Base-by-base conservation (phyloP, 2,113 vertebrate species). In the Anolis carolinensis region DNA sequence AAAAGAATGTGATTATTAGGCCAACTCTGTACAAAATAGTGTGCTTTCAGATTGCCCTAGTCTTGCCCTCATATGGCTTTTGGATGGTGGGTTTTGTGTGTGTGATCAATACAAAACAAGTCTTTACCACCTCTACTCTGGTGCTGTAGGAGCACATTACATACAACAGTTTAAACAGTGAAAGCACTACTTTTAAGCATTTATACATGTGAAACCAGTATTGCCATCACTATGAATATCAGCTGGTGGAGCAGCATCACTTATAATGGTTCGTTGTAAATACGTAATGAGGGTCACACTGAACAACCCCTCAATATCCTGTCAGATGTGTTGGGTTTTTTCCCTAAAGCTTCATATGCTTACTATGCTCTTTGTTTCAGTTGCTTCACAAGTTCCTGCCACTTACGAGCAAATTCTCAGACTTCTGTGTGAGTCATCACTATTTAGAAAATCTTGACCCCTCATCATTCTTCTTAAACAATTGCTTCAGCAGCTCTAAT, bases 341-440 rank as follows among this genome's bases (percentile, higher is more conserved):
- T 7, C 21, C n/a, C 44, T 8, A 70, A 16, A 44, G 63, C 23
- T 52, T 78, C 79, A 75, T 13, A 11, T 27, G 65, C 72, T 86
- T 86, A 81, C 71, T 75, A 75, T 39, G 67, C 39, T 67, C 39
- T 67, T 81, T 67, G 39, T 39, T 27, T 67, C 23, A 4, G 70
- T 86, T 86, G 71, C 79, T 52, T 76, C 62, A 59, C 55, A 20
- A 68, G 48, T 39, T 81, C 63, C 59, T 36, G 32, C 67, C 34
- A 55, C 34, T 27, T 44, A 34, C 52, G 52, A 55, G 70, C 63
- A 81, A 36, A 36, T 76, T 81, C 63, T 2, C 34, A 32, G 59
- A 77, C 72, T 44, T 76, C 62, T 62, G 48, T 62, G 34, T 85
- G 87, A 88, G 44, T 88, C 87, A 84, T 63, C 34, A n/a, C 70